phyloP scores from a whole-genome alignment of 2,113 vertebrate genomes.

The Sinocyclocheilus maitianheensis region DNA sequence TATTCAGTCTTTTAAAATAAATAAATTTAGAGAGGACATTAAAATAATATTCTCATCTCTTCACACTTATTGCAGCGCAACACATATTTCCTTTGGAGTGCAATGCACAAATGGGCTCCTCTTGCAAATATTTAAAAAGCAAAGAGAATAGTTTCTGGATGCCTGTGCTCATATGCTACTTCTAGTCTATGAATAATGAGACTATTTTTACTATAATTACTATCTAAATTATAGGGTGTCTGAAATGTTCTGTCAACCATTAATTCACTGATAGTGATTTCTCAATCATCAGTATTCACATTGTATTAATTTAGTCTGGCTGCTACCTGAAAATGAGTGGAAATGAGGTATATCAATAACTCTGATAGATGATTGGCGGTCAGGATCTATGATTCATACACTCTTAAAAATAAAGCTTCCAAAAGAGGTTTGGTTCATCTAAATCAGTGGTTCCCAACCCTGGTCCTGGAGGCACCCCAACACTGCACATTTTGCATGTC shows the following conservation, averaged over 20 bases:
- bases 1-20: not conserved
- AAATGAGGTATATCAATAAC: not conserved
- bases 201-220: too few relatives aligned
- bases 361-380: not conserved
- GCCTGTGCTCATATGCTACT: slow-evolving; percentile 6
- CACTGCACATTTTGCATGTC: too few relatives aligned
- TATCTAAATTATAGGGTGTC: not conserved
- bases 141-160: not conserved
- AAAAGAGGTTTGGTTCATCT: too few relatives aligned
- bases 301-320: slow-evolving; percentile 2
- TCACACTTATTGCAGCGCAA: not conserved
- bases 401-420: not conserved
- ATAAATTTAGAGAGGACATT: not conserved
- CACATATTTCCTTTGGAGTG: slow-evolving; percentile 10
- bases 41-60: not conserved
- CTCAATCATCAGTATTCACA: not conserved
- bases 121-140: not conserved
- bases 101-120: not conserved
- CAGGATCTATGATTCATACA: not conserved
- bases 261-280: slow-evolving; percentile 3
- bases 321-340: not conserved
- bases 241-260: not conserved
- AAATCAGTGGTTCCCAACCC: too few relatives aligned
- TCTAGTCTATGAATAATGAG: slow-evolving; percentile 1
- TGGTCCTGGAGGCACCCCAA: too few relatives aligned